Percentiles rank a stretch among this genome's conserved stretches.
These are phyloP conservation scores for Esox niger DNA, from an alignment of 2,113 vertebrate species.

Conservation along the genomic window DNA sequence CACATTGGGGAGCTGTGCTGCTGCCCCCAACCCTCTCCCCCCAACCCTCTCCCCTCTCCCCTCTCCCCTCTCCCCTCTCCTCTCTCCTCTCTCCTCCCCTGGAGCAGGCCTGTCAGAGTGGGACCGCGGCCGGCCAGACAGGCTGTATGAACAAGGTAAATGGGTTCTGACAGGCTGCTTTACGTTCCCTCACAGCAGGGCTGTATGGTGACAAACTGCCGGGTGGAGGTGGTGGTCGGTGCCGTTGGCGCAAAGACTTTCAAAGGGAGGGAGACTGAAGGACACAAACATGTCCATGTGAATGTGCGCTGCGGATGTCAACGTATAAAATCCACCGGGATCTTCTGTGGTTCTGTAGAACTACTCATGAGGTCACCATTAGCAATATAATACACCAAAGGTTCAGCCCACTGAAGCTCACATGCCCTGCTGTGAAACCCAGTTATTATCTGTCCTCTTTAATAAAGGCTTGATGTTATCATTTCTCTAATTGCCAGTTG, in stretches of 20 bases:
- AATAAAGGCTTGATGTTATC: too few relatives aligned
- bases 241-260: too few relatives aligned
- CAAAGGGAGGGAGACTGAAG: slow-evolving; percentile 1
- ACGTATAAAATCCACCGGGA: neutral
- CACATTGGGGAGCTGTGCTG: neutral
- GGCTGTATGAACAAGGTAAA: neutral
- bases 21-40: neutral
- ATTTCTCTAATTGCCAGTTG: neutral
- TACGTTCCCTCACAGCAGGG: neutral
- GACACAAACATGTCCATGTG: neutral
- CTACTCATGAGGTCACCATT: neutral
- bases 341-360: neutral
- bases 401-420: neutral
- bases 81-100: neutral
- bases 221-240: neutral
- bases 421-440: neutral
- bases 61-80: neutral
- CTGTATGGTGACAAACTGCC: slow-evolving; percentile 5
- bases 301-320: too few relatives aligned
- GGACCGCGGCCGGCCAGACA: neutral
- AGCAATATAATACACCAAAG: too few relatives aligned
- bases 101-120: slow-evolving; percentile 1
- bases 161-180: slow-evolving; percentile 8
- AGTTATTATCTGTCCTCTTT: too few relatives aligned
- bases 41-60: neutral